Base-by-base conservation (phyloP, 2,113 vertebrate species). In the Poecile atricapillus region DNA sequence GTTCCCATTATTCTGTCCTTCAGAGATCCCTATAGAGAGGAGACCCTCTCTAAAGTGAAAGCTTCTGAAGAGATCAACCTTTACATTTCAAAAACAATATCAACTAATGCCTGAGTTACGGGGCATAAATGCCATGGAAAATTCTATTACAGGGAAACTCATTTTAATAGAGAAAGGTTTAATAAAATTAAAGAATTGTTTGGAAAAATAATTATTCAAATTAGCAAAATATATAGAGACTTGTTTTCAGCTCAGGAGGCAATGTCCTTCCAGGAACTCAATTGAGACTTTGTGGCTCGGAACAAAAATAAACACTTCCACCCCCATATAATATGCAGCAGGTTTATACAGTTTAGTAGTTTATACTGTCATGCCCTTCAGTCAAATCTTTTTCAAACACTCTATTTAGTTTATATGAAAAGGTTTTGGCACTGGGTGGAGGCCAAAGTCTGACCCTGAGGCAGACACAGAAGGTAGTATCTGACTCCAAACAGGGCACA, bases 211-310 rank as follows among this genome's bases (percentile, higher is more conserved):
- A 70, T 75, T 85, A 81, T 67, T 76, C 41, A 67, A 85, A 71
- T 85, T 60, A 76, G 4, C 25, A 46, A 76, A 56, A 10, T 0
- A 0, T 14, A 41, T 5, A 46, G 18, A 2, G 1, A 6, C 19
- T 56, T 80, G 31, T 28, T 81, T 76, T 71, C 46, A 35, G 22
- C 24, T 67, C 50, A 13, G 31, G 35, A 70, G 33, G 65, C 22
- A 60, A 35, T 6, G 5, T 46, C 47, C 41, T 92, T 70, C 25
- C 19, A 62, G 50, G 25, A 81, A 56, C 5, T 55, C 5, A 59
- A 2, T 1, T 20, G 9, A 39, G 80, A 80, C 3, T 80, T 70
- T 65, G 18, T 24, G 33, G 5, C 28, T 60, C 0, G 0, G 15
- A 88, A 81, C 19, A 71, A 50, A 71, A 89, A 50, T 8, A 70